Conservation (phyloP, 1,140 invertebrate species). For the Drosophila cardini region DNA sequence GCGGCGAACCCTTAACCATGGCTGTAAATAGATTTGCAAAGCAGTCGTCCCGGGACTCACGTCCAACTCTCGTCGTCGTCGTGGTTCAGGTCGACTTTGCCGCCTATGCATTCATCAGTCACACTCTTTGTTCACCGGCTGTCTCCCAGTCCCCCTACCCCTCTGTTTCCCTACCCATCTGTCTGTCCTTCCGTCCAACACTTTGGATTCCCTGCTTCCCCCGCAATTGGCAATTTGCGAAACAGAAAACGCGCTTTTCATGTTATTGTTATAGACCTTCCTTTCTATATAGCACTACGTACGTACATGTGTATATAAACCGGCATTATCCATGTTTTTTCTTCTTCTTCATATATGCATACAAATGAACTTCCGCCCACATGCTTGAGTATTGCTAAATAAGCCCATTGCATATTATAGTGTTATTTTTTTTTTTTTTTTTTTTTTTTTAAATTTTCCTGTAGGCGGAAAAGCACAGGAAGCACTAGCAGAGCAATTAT, state of each 20-base stretch:
- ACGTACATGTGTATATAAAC: background rate
- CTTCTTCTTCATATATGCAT: background rate
- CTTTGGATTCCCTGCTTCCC: slow-evolving; percentile 38
- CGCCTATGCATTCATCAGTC: slow-evolving; percentile 64
- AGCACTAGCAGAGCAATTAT: background rate
- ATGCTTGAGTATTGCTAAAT: background rate
- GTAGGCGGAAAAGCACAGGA: background rate
- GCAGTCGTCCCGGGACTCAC: slow-evolving; percentile 15
- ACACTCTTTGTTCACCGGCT: slow-evolving; percentile 56
- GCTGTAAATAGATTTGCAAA: slow-evolving; percentile 63
- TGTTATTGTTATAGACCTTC: slow-evolving; percentile 42
- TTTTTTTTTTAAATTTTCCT: background rate
- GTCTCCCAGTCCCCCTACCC: too few species aligned
- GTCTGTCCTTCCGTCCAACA: slow-evolving; percentile 15
- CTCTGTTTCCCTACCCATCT: too few species aligned
- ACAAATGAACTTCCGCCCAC: slow-evolving; percentile 19
- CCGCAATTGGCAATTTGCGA: slow-evolving; percentile 57
- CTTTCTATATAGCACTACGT: background rate
- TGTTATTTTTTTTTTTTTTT: background rate
- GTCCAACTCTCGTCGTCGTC: background rate
- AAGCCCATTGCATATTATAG: background rate
- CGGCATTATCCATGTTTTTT: slow-evolving; percentile 8
- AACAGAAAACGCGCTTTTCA: slow-evolving; percentile 50
- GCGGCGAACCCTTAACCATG: slow-evolving; percentile 58
- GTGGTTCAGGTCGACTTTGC: slow-evolving; percentile 35